Base-by-base conservation (phyloP, 2,888 invertebrate species). In the Nomada ruficornis region DNA sequence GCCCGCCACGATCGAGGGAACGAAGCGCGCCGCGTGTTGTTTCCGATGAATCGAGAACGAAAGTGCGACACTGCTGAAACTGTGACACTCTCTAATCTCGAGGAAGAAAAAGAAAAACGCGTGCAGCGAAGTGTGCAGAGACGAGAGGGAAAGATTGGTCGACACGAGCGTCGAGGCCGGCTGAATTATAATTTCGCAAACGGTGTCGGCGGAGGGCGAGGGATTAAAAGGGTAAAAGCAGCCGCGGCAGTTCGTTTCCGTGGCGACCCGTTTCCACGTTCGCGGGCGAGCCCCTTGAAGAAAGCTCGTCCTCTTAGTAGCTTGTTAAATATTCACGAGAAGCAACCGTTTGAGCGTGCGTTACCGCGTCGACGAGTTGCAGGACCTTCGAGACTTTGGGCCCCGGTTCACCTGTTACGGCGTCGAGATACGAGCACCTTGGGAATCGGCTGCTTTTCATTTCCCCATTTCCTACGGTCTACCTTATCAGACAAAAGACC, bases 301-400 rank as follows among this genome's bases (percentile, higher is more conserved):
- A 85, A 83, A 89, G 83, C 86, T 85, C 86, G 84, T 88, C 88
- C 86, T 84, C 83, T 88, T 87, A 88, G 80, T 68, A 57, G 64
- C 69, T 68, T 76, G 84, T 89, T 88, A 89, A 89, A 89, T 89
- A 89, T 89, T 89, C 89, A 89, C 77, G 86, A 82, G 88, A 72
- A 78, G 65, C 77, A 64, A 67, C 71, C 78, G 83, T 87, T 87
- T 84, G 80, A 86, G 67, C 86, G 82, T 80, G 72, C 81, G 86
- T 87, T 85, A 78, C 82, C 75, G 70, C 68, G 72, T 57, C 83
- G 77, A 65, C 77, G 77, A 77, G 72, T 69, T 65, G 70, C 83
- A 72, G 73, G 87, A 80, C 67, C 84, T 26, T 29, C 55, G 60
- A 20, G 79, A 20, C 62, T 55, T 47, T 23, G 36, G 5, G 26